Base-by-base conservation (phyloP, 1,140 invertebrate genomes). In the Zaprionus kolodkinae region DNA sequence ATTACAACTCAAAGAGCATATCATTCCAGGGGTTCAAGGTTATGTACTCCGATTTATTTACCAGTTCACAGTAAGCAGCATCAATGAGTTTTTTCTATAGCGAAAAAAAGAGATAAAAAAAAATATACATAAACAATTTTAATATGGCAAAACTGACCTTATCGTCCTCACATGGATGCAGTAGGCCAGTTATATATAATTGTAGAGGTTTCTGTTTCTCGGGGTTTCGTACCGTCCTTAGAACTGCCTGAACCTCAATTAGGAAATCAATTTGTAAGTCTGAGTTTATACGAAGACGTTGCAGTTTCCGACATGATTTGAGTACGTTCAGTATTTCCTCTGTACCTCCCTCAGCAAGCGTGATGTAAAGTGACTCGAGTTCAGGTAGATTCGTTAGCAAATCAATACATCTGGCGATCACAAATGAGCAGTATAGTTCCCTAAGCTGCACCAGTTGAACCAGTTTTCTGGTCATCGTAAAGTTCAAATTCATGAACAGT, bases 331-430 rank as follows among this genome's bases (percentile, higher is more conserved):
- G 21, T 21, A 21, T 21, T 21, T 21, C 21, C 21, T 66, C 54
- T 2, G 54, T 25, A 1, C 62, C 62, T 2, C 30, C 55, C 15
- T 2, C 15, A 12, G 54, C 62, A 6, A 72, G 21, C 40, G 54
- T 52, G 5, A 72, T 54, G 15, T 72, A 72, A 6, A 72, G 70
- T 1, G 43, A 43, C 36, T 72, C 70, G 1, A 72, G 45, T 17
- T 67, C 63, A 2, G 43, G 52, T 2, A 72, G 33, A 10, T 59
- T 45, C 12, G 55, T 54, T 45, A 72, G 52, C 0, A 60, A 36
- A 35, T 67, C 70, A 35, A 72, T 67, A 45, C 70, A 67, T 11
- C 30, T 50, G 12, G 55, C 63, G 35, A 67, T 63, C 6, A 67
- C 45, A 13, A 72, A 67, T 0, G 25, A 11, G 25, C 63, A 72